phyloP scores from a whole-genome alignment of 1,140 invertebrate species.

The Latrodectus geometricus region DNA sequence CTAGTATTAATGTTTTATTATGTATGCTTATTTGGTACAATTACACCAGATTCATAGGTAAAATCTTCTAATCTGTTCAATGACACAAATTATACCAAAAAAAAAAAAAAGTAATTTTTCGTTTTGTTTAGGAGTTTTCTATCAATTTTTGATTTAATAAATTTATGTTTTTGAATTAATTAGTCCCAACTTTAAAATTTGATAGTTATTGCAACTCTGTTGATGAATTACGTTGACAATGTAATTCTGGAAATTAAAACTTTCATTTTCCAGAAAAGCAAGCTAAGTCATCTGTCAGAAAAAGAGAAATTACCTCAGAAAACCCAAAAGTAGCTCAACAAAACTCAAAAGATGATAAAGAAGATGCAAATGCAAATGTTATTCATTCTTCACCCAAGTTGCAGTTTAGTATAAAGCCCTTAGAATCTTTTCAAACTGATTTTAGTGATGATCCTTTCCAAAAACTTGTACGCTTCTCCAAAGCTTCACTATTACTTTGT shows the following conservation, averaged over 20 bases:
- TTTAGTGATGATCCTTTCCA: conserved; percentile 81
- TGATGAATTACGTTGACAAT: not conserved
- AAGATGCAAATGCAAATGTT: conserved; percentile 43
- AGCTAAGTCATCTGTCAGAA: not conserved
- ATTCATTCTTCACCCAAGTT: conserved; percentile 42
- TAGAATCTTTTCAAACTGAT: conserved; percentile 70
- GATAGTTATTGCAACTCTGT: too few species aligned
- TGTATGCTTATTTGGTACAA: too few species aligned
- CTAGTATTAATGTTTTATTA: too few species aligned
- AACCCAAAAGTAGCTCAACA: not conserved
- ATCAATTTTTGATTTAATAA: too few species aligned
- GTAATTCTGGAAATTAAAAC: not conserved
- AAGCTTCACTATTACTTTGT: conserved; percentile 81
- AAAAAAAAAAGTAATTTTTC: too few species aligned
- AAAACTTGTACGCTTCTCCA: conserved; percentile 85
- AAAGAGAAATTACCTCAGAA: not conserved
- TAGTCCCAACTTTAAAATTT: too few species aligned
- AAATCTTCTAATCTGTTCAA: too few species aligned
- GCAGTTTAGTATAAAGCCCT: conserved; percentile 70
- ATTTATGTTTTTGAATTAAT: too few species aligned
- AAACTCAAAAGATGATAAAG: conserved; percentile 1
- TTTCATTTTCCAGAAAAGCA: not conserved
- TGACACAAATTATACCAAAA: too few species aligned
- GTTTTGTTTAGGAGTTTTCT: too few species aligned
- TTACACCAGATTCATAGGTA: too few species aligned